Conservation (phyloP, 2,888 invertebrate genomes). For the Mimachlamys varia region DNA sequence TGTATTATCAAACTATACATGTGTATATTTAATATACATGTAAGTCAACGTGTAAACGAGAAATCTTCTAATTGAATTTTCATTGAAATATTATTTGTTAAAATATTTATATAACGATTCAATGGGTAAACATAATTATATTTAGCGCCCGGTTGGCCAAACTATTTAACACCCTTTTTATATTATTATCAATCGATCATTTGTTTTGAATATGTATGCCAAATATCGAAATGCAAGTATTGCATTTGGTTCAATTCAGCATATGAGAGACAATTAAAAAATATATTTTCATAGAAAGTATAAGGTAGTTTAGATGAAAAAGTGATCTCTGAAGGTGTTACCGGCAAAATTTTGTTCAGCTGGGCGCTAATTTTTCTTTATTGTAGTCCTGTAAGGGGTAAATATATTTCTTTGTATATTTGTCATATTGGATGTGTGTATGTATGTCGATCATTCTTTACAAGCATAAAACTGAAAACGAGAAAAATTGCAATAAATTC, state of each 20-base stretch:
- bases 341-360: background rate
- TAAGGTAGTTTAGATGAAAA: background rate
- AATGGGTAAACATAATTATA: background rate
- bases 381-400: slow-evolving; percentile 23
- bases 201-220: background rate
- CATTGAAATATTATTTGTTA: slow-evolving; percentile 31
- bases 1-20: slow-evolving; percentile 4
- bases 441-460: slow-evolving; percentile 25
- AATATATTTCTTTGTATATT: slow-evolving; percentile 31
- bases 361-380: background rate
- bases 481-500: slow-evolving; percentile 36
- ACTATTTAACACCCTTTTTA: background rate
- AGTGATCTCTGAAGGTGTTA: background rate
- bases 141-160: slow-evolving; percentile 9
- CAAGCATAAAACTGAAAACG: slow-evolving; percentile 27
- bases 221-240: background rate
- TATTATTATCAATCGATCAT: background rate
- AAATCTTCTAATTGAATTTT: slow-evolving; percentile 31
- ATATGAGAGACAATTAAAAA: slow-evolving; percentile 20
- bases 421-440: slow-evolving; percentile 13
- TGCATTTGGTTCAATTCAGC: slow-evolving; percentile 16
- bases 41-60: slow-evolving; percentile 18
- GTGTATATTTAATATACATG: background rate
- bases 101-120: slow-evolving; percentile 21
- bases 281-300: slow-evolving; percentile 12